Evolutionary conservation across 2,888 invertebrate species (phyloP), one percentile per base, ranked within the genome.

Genomic region (Zygogramma bicolorata): DNA sequence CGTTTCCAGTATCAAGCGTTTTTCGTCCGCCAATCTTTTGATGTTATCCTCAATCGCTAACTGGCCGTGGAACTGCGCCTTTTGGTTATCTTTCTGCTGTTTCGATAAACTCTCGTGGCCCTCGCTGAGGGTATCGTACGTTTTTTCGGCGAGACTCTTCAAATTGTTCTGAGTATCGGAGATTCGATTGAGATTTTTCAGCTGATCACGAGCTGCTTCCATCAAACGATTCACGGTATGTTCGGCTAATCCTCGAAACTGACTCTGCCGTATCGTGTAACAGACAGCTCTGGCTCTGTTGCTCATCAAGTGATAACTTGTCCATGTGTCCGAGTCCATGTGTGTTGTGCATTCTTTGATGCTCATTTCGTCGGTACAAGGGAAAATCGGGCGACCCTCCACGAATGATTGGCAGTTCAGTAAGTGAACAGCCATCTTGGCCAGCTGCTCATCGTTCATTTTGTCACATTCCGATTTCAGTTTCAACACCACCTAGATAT

Each of bases 201-300:
- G 77, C 70, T 87, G 87, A 70, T 84, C 77, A 46, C 79, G 79
- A 6, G 87, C 82, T 60, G 90, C 88, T 53, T 88, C 84, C 87
- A 92, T 89, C 63, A 93, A 85, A 77, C 90, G 88, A 83, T 92
- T 92, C 13, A 93, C 90, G 0, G 92, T 91, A 73, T 90, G 86
- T 84, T 93, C 92, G 1, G 92, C 90, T 60, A 92, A 85, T 20
- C 90, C 90, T 62, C 91, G 87, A 84, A 93, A 93, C 82, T 92
- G 92, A 38, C 89, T 88, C 82, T 91, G 91, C 65, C 92, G 87
- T 18, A 91, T 88, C 15, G 90, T 86, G 80, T 92, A 91, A 81
- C 93, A 93, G 70, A 93, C 90, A n/a, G 92, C 91, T 73, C 91
- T 87, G 0, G 92, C 92, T 78, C 93, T 85, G 82, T 92, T 92